A percentile compares a stretch with the other conserved stretches of the same genome.
These are phyloP conservation scores for Corythaixoides concolor DNA, from an alignment of 2,113 vertebrate species.

Conservation along the genomic window DNA sequence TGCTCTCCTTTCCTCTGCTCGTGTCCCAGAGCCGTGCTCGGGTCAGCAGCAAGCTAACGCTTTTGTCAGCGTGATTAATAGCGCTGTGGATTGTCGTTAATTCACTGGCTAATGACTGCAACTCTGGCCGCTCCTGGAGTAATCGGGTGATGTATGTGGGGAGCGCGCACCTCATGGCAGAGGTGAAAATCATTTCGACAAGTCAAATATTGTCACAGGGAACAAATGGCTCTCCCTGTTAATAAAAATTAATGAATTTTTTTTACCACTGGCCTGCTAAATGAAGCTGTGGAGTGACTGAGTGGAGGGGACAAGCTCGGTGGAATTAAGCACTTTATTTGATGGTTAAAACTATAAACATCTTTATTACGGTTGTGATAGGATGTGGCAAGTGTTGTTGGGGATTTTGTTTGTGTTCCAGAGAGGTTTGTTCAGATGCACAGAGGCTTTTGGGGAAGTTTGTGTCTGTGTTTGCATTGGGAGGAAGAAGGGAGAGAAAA, in stretches of 20 bases:
- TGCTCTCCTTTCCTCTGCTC: constrained; percentile 43
- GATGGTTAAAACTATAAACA: constrained; percentile 63
- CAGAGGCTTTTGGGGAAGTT: background rate
- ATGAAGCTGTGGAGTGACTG: constrained; percentile 74
- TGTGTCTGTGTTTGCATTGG: background rate
- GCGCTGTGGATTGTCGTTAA: constrained; percentile 92
- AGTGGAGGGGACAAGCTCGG: constrained; percentile 40
- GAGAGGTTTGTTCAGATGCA: background rate
- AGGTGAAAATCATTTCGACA: constrained; percentile 98
- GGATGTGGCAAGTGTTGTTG: background rate
- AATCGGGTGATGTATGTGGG: constrained; percentile 98
- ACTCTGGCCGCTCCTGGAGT: constrained; percentile 85
- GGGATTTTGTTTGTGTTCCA: background rate
- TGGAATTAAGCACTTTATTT: constrained; percentile 68
- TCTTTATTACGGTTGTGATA: constrained; percentile 58
- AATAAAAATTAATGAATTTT: constrained; percentile 95
- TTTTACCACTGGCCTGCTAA: constrained; percentile 78
- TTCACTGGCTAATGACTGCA: constrained; percentile 99
- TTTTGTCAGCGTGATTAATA: constrained; percentile 99
- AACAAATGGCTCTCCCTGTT: constrained; percentile 90
- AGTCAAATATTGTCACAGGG: constrained; percentile 92
- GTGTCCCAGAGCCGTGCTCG: constrained; percentile 78
- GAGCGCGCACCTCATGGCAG: constrained; percentile 90
- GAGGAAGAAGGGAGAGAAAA: background rate
- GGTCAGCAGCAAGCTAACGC: constrained; percentile 86